A percentile compares a stretch with the other conserved stretches of the same genome.
Evolutionary conservation across 2,797 vertebrate genomes (phyloP).

Genomic region (Psittacula echo): DNA sequence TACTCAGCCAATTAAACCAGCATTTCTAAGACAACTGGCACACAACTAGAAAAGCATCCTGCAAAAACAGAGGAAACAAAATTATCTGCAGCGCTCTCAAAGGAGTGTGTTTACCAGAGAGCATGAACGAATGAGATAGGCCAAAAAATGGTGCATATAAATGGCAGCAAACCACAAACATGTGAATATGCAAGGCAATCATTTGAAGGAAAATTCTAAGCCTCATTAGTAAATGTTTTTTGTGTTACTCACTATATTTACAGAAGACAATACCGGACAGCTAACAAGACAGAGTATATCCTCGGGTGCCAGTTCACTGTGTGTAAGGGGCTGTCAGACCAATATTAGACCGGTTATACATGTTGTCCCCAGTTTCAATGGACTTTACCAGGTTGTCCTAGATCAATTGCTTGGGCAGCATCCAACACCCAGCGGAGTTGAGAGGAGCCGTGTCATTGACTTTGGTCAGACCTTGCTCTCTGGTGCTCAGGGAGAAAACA

Average conservation of each 20-base stretch:
- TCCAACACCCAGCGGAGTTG: not conserved
- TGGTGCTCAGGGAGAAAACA: not conserved
- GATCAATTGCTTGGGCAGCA: not conserved
- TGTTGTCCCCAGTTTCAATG: not conserved
- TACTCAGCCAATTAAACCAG: not conserved
- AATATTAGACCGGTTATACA: not conserved
- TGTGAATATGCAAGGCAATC: not conserved
- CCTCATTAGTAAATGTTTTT: constrained; percentile 43
- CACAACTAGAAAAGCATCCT: not conserved
- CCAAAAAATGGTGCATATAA: not conserved
- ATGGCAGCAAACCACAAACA: constrained; percentile 43
- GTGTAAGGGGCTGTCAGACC: not conserved
- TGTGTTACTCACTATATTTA: constrained; percentile 19
- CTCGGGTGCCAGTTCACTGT: not conserved
- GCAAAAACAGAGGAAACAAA: not conserved
- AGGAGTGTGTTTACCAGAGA: not conserved
- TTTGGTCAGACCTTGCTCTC: not conserved
- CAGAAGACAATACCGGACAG: constrained; percentile 25
- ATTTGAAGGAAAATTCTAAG: constrained; percentile 30
- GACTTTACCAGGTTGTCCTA: not conserved
- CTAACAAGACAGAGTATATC: not conserved
- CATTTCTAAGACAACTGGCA: not conserved
- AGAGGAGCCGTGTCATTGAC: not conserved
- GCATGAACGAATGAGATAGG: not conserved
- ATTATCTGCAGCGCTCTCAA: not conserved